phyloP scores from a whole-genome alignment of 2,888 invertebrate species.

The Laothoe populi region DNA sequence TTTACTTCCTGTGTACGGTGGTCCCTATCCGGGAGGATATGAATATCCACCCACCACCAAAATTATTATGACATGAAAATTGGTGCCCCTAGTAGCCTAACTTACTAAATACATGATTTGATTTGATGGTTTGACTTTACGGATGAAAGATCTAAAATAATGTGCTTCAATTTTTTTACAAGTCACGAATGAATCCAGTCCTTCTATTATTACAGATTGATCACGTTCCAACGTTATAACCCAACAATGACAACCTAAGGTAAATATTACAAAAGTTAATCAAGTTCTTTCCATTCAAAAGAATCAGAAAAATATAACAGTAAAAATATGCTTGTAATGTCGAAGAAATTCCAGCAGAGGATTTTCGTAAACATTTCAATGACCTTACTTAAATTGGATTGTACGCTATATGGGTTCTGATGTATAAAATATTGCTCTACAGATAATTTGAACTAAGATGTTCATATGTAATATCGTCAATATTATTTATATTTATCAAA shows the following conservation, averaged over 20 bases:
- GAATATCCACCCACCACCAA: no score
- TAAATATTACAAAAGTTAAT: not conserved
- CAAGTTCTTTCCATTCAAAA: not conserved
- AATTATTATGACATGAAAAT: no score
- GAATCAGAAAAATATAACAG: not conserved
- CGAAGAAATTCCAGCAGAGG: not conserved
- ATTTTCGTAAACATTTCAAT: not conserved
- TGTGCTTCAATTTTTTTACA: no score
- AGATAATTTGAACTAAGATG: not conserved
- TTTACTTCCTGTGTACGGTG: no score
- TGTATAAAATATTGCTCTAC: not conserved
- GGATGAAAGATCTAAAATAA: no score
- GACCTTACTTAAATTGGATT: not conserved
- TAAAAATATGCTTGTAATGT: not conserved
- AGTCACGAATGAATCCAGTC: no score
- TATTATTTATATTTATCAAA: not conserved
- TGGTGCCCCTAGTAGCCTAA: no score
- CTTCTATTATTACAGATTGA: no score
- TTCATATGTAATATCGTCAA: not conserved
- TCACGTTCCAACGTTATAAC: no score
- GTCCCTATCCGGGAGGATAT: no score
- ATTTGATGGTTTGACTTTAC: no score
- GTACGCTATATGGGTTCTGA: not conserved
- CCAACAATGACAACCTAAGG: not conserved
- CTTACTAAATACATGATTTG: no score